Percentiles rank a stretch among this genome's conserved stretches.
Conservation (phyloP, 2,797 vertebrate genomes). For the Crocodylus rhombifer region DNA sequence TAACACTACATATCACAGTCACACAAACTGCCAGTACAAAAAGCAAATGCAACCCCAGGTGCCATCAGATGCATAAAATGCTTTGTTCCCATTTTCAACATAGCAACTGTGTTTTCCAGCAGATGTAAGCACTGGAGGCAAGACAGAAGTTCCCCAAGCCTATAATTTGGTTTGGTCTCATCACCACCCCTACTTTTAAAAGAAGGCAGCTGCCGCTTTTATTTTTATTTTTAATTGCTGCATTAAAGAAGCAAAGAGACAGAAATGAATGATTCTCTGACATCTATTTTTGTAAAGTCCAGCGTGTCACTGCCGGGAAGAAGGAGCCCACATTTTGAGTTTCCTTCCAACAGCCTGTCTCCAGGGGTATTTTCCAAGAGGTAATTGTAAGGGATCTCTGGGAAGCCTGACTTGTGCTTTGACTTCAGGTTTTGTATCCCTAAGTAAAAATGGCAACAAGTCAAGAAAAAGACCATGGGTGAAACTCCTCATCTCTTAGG, state of each 20-base stretch:
- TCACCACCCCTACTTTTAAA: slow-evolving; percentile 39
- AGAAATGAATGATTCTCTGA: slow-evolving; percentile 36
- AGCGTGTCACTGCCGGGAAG: background rate
- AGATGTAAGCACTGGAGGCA: slow-evolving; percentile 6
- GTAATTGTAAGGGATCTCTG: background rate
- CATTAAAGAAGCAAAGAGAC: slow-evolving; percentile 14
- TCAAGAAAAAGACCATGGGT: background rate
- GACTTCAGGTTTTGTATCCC: background rate
- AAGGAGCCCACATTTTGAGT: background rate
- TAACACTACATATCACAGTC: background rate
- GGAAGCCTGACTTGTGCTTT: background rate
- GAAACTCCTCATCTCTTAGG: background rate
- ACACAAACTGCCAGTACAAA: slow-evolving; percentile 19
- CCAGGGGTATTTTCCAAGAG: background rate
- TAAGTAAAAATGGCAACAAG: background rate
- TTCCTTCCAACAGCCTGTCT: slow-evolving; percentile 12
- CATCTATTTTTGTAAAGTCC: slow-evolving; percentile 25
- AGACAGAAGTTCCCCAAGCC: slow-evolving; percentile 8
- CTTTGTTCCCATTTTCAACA: slow-evolving; percentile 27
- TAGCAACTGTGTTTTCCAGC: background rate
- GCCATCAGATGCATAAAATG: background rate
- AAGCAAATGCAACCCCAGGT: background rate
- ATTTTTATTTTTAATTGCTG: background rate
- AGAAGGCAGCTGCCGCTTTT: slow-evolving; percentile 23
- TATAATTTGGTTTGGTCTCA: slow-evolving; percentile 60